phyloP scores from a whole-genome alignment of 2,888 invertebrate species.

The Listrodromus nycthemerus region DNA sequence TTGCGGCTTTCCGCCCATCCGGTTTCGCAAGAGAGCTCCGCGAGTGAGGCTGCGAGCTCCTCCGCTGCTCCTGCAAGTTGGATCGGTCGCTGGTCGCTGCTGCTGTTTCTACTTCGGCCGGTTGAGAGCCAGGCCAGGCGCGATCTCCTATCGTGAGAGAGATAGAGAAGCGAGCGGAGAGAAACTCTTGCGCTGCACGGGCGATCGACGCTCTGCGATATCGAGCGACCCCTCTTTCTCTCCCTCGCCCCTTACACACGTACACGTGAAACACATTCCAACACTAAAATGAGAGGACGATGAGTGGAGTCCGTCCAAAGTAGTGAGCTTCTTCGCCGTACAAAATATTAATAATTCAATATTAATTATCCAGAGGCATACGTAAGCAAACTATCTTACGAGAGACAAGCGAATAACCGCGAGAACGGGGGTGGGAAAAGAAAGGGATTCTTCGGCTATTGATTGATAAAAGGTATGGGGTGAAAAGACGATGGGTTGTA shows the following conservation, averaged over 20 bases:
- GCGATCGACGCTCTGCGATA: conserved; percentile 66
- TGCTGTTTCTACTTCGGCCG: conserved; percentile 62
- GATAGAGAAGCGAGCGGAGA: conserved; percentile 42
- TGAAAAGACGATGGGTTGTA: not conserved
- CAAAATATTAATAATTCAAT: conserved; percentile 59
- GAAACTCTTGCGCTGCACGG: conserved; percentile 53
- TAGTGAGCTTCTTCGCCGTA: not conserved
- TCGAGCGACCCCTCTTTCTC: conserved; percentile 32
- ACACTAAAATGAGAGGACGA: conserved; percentile 15
- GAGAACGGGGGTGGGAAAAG: not conserved
- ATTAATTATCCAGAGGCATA: conserved; percentile 36
- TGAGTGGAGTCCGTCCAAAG: conserved; percentile 18
- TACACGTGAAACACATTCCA: conserved; percentile 1
- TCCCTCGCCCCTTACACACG: conserved; percentile 3
- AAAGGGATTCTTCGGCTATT: conserved; percentile 8
- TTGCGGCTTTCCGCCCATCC: conserved; percentile 64
- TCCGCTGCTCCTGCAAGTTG: conserved; percentile 57
- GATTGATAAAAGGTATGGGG: conserved; percentile 24
- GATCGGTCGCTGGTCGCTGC: conserved; percentile 46
- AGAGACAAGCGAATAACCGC: not conserved
- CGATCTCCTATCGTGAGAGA: conserved; percentile 58
- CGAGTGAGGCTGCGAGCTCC: conserved; percentile 45
- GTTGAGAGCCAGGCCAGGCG: conserved; percentile 40
- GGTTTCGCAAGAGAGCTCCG: conserved; percentile 60
- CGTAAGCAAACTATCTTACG: conserved; percentile 38